A percentile compares a stretch with the other conserved stretches of the same genome.
phyloP scores from a whole-genome alignment of 2,113 vertebrate genomes.

The Xenopus laevis region DNA sequence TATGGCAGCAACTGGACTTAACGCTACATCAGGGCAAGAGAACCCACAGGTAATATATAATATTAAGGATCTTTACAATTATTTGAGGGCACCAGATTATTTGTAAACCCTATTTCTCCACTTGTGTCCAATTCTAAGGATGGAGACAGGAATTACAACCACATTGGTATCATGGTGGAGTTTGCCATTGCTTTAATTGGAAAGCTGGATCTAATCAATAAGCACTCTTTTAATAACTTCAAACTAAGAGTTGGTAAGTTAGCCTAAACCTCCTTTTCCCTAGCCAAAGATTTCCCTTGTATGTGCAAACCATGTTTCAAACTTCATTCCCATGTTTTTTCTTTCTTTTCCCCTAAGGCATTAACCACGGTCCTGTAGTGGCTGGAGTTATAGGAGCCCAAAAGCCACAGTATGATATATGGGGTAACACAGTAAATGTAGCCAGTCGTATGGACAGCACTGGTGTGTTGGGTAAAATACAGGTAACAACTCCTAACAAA shows the following conservation, averaged over 20 bases:
- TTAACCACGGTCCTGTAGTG: conserved; percentile 85
- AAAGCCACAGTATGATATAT: conserved; percentile 91
- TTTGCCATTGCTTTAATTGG: conserved; percentile 77
- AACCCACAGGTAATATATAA: conserved; percentile 52
- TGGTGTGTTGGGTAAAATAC: conserved; percentile 81
- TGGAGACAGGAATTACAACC: conserved; percentile 64
- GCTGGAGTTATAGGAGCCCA: conserved; percentile 87
- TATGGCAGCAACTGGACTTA: conserved; percentile 83
- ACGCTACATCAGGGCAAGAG: conserved; percentile 56
- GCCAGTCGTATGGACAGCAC: conserved; percentile 92
- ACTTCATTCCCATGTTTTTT: neutral
- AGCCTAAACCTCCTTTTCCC: neutral
- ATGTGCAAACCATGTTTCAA: neutral
- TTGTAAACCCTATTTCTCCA: neutral
- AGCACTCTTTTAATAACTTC: conserved; percentile 85
- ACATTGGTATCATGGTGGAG: conserved; percentile 81
- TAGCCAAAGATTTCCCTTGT: neutral
- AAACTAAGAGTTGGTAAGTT: conserved; percentile 79
- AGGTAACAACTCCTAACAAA: conserved; percentile 63
- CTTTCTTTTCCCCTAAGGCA: conserved; percentile 58
- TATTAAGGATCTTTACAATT: neutral
- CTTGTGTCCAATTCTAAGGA: conserved; percentile 58
- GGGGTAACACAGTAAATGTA: conserved; percentile 89
- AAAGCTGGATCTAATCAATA: conserved; percentile 79
- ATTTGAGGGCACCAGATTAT: neutral